Evolutionary conservation across 2,113 vertebrate genomes (phyloP), one percentile per base, ranked within the genome.

Genomic region (Urocitellus parryii): DNA sequence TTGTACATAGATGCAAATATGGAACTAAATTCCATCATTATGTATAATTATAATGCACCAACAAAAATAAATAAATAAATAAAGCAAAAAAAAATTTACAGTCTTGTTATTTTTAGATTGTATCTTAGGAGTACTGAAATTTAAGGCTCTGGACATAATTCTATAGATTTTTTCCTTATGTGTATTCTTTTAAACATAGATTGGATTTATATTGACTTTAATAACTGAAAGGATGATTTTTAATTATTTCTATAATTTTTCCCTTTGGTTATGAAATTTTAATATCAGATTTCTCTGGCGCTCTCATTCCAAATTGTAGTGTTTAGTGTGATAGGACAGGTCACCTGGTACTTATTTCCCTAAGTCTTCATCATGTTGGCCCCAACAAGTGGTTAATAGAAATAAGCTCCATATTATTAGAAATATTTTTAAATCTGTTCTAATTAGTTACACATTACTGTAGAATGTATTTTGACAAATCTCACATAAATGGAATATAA

Each of bases 171-270:
- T 94, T 70, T 91, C 5, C 79, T 78, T 80, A 88, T 70, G 51
- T 58, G 45, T 77, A 45, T 51, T 94, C 10, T 88, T 88, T 81
- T 67, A 74, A 88, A 56, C 72, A 13, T 10, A 72, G 24, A 63
- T 87, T 78, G 20, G 7, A 86, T 85, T 86, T 89, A 65, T 25
- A 12, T 68, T 86, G 68, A 81, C n/a, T 86, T 56, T 89, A 48
- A 48, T 82, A 86, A 90, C 29, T 10, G 63, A 83, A 83, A 88
- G 61, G 48, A 73, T 81, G 3, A 92, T 29, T 95, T 81, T 68
- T 86, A 83, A 74, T 76, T 90, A 39, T 65, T 89, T 72, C 61
- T 81, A 56, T 82, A 92, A 80, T 88, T 72, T 95, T 88, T 29
- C 37, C 45, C 45, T 68, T 90, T 29, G 2, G 48, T 72, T 78